A percentile compares a stretch with the other conserved stretches of the same genome.
These are phyloP conservation scores for Sisyra nigra DNA, from an alignment of 2,888 invertebrate genomes.

Conservation along the genomic window DNA sequence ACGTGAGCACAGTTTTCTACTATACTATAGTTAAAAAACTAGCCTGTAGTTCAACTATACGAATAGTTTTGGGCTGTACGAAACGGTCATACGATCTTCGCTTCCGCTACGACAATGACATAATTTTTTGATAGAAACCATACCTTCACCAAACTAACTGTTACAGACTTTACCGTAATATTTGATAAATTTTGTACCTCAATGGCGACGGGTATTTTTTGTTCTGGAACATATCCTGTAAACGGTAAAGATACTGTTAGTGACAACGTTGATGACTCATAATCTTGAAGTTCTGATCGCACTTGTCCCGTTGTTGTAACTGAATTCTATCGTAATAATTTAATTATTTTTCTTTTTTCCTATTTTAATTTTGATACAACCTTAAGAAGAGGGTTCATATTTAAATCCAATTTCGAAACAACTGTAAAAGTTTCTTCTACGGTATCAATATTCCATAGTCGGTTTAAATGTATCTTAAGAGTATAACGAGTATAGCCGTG, in stretches of 20 bases:
- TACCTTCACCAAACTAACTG: slow-evolving; percentile 33
- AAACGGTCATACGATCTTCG: no score
- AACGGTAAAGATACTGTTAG: neutral
- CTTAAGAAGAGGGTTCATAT: slow-evolving; percentile 51
- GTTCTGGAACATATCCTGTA: slow-evolving; percentile 56
- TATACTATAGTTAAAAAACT: no score
- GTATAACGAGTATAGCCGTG: slow-evolving; percentile 62
- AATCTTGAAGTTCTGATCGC: neutral
- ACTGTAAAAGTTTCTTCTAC: slow-evolving; percentile 72
- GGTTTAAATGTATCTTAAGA: slow-evolving; percentile 61
- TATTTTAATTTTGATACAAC: slow-evolving; percentile 30
- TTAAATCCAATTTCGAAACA: slow-evolving; percentile 65
- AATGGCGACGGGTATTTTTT: slow-evolving; percentile 47
- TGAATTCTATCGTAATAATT: neutral
- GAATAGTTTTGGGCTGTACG: no score
- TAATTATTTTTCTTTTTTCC: no score
- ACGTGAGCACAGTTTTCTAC: no score
- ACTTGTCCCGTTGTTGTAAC: neutral
- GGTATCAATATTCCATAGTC: slow-evolving; percentile 73
- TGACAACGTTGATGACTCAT: neutral
- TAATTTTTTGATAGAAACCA: slow-evolving; percentile 54
- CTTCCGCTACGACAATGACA: no score
- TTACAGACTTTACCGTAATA: slow-evolving; percentile 32
- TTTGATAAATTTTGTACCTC: slow-evolving; percentile 58
- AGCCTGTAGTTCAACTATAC: no score